Conservation (phyloP, 2,888 invertebrate genomes). For the Nomada fabriciana region DNA sequence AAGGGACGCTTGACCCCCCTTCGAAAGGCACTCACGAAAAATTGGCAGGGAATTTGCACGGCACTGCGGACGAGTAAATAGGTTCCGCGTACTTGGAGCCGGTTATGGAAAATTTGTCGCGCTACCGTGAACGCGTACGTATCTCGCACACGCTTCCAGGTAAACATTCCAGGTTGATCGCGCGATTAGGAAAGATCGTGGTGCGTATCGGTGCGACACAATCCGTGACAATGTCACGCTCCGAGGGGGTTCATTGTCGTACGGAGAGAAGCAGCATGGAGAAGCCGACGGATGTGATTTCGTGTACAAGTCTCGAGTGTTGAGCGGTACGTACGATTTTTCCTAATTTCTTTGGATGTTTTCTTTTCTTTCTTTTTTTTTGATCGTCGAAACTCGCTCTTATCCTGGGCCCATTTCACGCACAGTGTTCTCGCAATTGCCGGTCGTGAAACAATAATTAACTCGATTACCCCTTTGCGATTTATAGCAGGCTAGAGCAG, state of each 20-base stretch:
- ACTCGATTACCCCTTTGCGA: constrained; percentile 7
- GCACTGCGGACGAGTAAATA: neutral
- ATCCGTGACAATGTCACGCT: constrained; percentile 74
- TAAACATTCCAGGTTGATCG: constrained; percentile 28
- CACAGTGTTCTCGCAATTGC: constrained; percentile 13
- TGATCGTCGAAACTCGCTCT: constrained; percentile 12
- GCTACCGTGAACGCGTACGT: constrained; percentile 25
- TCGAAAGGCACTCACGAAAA: neutral
- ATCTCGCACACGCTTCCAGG: constrained; percentile 5
- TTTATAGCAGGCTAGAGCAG: neutral
- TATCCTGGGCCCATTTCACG: neutral
- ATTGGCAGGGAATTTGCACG: neutral
- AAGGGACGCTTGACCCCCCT: neutral
- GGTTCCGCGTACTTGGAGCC: neutral
- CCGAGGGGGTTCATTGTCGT: constrained; percentile 66
- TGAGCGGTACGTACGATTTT: neutral
- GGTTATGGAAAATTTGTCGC: constrained; percentile 35
- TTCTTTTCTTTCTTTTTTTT: neutral
- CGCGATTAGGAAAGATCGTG: constrained; percentile 59
- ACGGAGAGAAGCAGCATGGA: neutral
- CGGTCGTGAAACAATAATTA: constrained; percentile 23
- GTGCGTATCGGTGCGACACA: constrained; percentile 69
- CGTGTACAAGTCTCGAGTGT: neutral
- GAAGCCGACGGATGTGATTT: too few species aligned
- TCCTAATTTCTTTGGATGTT: constrained; percentile 26